A percentile compares a stretch with the other conserved stretches of the same genome.
Evolutionary conservation across 2,888 invertebrate species (phyloP).

Genomic region (Aporophyla lueneburgensis): DNA sequence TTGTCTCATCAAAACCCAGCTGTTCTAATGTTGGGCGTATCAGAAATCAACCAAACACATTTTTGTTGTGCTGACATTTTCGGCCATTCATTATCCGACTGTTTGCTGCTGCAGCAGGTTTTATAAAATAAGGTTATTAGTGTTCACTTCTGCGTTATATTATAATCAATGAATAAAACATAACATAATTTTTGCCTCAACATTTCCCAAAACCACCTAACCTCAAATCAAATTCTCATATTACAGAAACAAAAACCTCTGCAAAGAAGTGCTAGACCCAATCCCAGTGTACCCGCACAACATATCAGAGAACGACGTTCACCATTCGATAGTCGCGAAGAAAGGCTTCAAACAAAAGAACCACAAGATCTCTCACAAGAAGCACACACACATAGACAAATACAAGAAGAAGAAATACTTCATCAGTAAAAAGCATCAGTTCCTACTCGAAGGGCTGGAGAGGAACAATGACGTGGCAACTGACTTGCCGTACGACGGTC

Average conservation of each 20-base stretch:
- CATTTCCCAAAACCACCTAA: not conserved
- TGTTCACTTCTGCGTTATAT: not conserved
- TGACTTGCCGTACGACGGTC: slow-evolving; percentile 79
- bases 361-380: slow-evolving; percentile 80
- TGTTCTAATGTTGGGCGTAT: too few species aligned
- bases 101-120: not conserved
- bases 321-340: slow-evolving; percentile 84
- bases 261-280: slow-evolving; percentile 79
- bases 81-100: too few species aligned
- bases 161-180: not conserved
- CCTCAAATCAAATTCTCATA: not conserved
- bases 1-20: too few species aligned
- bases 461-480: slow-evolving; percentile 76
- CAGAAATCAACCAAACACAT: too few species aligned
- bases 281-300: slow-evolving; percentile 78
- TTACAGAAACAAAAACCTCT: slow-evolving; percentile 78
- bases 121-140: not conserved
- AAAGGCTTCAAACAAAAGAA: slow-evolving; percentile 84
- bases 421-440: slow-evolving; percentile 78
- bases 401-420: slow-evolving; percentile 82
- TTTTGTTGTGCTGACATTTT: not conserved
- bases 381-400: slow-evolving; percentile 78
- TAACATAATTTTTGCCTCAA: not conserved
- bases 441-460: slow-evolving; percentile 65
- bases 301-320: slow-evolving; percentile 77